phyloP scores from a whole-genome alignment of 1,140 invertebrate genomes.

The Pseudachorutes palmiensis region DNA sequence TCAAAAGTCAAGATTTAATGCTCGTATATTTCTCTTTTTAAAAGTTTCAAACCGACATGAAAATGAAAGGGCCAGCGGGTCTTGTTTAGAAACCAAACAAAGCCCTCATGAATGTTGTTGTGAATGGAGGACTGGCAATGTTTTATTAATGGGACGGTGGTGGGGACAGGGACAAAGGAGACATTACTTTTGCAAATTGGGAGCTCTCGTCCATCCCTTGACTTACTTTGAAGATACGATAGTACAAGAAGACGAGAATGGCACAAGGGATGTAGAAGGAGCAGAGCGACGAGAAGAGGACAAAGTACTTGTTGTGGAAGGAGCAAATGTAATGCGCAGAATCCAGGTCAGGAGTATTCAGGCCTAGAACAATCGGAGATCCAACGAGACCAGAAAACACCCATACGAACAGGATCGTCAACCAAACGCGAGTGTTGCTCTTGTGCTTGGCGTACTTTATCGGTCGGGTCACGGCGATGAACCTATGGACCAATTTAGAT shows the following conservation, averaged over 20 bases:
- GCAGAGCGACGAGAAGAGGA: slow-evolving; percentile 92
- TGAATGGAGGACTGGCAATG: no score
- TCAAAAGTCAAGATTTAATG: no score
- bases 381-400: slow-evolving; percentile 90
- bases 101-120: no score
- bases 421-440: slow-evolving; percentile 86
- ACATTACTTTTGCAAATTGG: no score
- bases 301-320: slow-evolving; percentile 97
- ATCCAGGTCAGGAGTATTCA: slow-evolving; percentile 75
- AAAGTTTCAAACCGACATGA: no score
- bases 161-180: no score
- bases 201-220: no score
- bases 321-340: slow-evolving; percentile 66
- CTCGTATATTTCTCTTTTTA: no score
- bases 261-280: slow-evolving; percentile 99
- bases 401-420: slow-evolving; percentile 96
- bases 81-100: no score
- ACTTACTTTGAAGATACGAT: slow-evolving; percentile 90
- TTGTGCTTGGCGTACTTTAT: slow-evolving; percentile 99
- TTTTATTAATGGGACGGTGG: no score
- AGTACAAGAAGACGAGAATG: slow-evolving; percentile 98
- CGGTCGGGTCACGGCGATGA: slow-evolving; percentile 96
- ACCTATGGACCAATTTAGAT: no score
- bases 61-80: no score
- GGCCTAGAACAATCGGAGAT: slow-evolving; percentile 90